Conservation (phyloP, 2,113 vertebrate genomes). For the Nipponia nippon region DNA sequence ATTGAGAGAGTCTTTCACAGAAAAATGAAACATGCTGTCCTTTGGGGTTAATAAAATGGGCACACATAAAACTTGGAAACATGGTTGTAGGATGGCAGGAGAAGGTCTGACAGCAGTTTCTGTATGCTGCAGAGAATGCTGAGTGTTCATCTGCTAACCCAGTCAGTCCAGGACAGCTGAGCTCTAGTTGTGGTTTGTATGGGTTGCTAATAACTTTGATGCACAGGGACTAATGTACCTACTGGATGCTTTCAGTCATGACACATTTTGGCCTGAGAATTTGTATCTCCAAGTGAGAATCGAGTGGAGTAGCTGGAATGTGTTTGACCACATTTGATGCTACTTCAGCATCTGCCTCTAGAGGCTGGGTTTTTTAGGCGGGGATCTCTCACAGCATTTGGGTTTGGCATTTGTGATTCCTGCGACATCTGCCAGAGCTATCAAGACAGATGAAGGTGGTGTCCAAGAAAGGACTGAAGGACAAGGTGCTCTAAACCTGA, state of each 20-base stretch:
- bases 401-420: not conserved
- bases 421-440: not conserved
- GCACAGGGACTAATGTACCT: not conserved
- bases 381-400: not conserved
- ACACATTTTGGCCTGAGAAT: not conserved
- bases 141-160: not conserved
- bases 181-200: not conserved
- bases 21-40: not conserved
- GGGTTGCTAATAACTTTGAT: not conserved
- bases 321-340: not conserved
- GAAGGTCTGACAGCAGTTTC: not conserved
- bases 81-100: not conserved
- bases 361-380: not conserved
- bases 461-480: not conserved
- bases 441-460: not conserved
- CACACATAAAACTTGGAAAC: not conserved
- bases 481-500: not conserved
- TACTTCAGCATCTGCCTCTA: not conserved
- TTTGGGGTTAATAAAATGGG: not conserved
- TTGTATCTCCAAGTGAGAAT: not conserved
- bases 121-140: not conserved
- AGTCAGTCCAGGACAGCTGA: not conserved
- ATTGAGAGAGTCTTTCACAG: not conserved
- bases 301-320: not conserved
- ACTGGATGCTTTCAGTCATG: not conserved